Evolutionary conservation across 2,113 vertebrate genomes (phyloP).

Genomic region (Synchiropus splendidus): DNA sequence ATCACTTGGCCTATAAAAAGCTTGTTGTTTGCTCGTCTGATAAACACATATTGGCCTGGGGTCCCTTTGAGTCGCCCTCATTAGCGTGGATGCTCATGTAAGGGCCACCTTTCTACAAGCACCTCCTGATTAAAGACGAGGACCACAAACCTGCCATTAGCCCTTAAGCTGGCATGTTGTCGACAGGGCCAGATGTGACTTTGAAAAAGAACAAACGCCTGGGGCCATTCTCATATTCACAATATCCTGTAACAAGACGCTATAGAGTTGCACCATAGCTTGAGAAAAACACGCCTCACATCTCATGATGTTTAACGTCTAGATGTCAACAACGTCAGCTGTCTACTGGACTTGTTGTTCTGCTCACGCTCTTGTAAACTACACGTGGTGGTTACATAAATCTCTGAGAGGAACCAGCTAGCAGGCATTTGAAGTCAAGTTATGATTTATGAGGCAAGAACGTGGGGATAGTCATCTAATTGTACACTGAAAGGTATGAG

Average conservation of each 20-base stretch:
- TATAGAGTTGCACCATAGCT: neutral
- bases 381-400: slow-evolving; percentile 10
- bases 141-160: slow-evolving; percentile 14
- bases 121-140: slow-evolving; percentile 39
- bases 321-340: slow-evolving; percentile 19
- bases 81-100: slow-evolving; percentile 32
- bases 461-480: slow-evolving; percentile 33
- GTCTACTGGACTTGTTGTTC: slow-evolving; percentile 10
- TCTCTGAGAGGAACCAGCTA: slow-evolving; percentile 32
- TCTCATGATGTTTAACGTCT: slow-evolving; percentile 39
- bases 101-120: slow-evolving; percentile 28
- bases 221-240: neutral
- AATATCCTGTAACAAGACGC: neutral
- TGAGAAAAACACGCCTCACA: slow-evolving; percentile 15
- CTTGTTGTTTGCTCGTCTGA: slow-evolving; percentile 39
- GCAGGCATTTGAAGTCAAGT: slow-evolving; percentile 9
- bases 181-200: slow-evolving; percentile 39
- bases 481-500: slow-evolving; percentile 12
- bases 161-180: slow-evolving; percentile 20
- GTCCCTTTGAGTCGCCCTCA: slow-evolving; percentile 29
- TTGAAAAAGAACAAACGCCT: too few relatives aligned
- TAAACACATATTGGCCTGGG: slow-evolving; percentile 42
- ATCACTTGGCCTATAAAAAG: slow-evolving; percentile 24
- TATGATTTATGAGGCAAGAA: slow-evolving; percentile 28
- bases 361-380: slow-evolving; percentile 28